Base-by-base conservation (phyloP, 1,140 invertebrate species). In the Copidosoma floridanum region DNA sequence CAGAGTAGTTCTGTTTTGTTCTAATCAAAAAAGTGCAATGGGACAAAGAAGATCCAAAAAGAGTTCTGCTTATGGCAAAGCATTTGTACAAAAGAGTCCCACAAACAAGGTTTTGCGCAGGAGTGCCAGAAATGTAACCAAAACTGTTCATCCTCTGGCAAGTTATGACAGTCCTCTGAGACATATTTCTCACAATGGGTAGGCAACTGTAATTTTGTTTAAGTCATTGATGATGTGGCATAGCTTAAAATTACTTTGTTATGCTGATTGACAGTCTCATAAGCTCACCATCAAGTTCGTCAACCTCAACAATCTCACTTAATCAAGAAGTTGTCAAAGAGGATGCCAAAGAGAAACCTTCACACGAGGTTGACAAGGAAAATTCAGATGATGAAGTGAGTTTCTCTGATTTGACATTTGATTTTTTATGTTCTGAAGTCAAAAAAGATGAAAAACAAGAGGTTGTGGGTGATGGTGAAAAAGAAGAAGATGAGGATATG, bases 141-240 rank as follows among this genome's bases (percentile, higher is more conserved):
- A 24, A 20, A 18, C 5, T 20, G 24, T n/a, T 16, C 23, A 27
- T 51, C 0, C 21, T 16, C n/a, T n/a, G n/a, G n/a, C n/a, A n/a
- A 4, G 0, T 8, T 63, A 63, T 57, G 61, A 63, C 24, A 63
- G 61, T 53, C 61, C 55, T 16, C 21, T 63, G 3, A 46, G 40
- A 41, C 27, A 38, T 57, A 16, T 57, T n/a, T n/a, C 12, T n/a
- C 18, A 38, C 26, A 44, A 52, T 29, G 1, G 44, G 60, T 62
- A 62, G 27, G 4, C 1, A 54, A 7, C 12, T n/a, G 5, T 41
- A 41, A n/a, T 41, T 41, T 41, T 41, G 10, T n/a, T 10, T 16
- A 41, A 41, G 18, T 12, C 7, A 41, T 41, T n/a, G 5, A n/a
- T n/a, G 7, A 41, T 16, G n/a, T n/a, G n/a, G n/a, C 14, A 41